Evolutionary conservation across 2,797 vertebrate genomes (phyloP), one percentile per base, ranked within the genome.

Genomic region (Novumbra hubbsi): DNA sequence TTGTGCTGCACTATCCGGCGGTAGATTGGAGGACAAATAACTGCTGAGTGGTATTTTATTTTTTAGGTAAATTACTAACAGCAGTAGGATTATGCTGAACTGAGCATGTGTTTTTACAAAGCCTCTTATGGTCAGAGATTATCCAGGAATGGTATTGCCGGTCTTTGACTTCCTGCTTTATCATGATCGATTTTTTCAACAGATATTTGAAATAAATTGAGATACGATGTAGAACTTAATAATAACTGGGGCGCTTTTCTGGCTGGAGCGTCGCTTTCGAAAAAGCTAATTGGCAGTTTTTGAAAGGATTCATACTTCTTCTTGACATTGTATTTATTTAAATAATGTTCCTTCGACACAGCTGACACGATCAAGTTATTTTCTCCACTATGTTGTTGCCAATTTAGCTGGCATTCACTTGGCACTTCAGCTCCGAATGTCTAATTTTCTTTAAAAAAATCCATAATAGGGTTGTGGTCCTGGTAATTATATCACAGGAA

Each of bases 71-170:
- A 74, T 77, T 70, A 73, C 63, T 60, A 68, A 24, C 28, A 50
- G 70, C 45, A 38, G 74, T 63, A 68, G 71, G 73, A 76, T 78
- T 77, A 81, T 77, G 52, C 52, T 62, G 67, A 79, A 74, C 80
- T 78, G 71, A 82, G 80, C 78, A 83, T 78, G 80, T 82, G 76
- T 78, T 85, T 81, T 76, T 75, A 45, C 16, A 85, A 87, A 81
- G 75, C 78, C 76, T 84, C 80, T 81, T 77, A 79, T 75, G 63
- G 68, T 57, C 71, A 55, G 55, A 75, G 73, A 84, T 79, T 73
- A 83, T 83, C 73, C 69, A 63, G 72, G 75, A 74, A 71, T 74
- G 75, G 80, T 81, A 57, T 76, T 76, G 76, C 74, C 73, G 52
- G 67, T 72, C 68, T 12, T 48, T 72, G 68, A 70, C 73, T 72